A percentile compares a stretch with the other conserved stretches of the same genome.
Evolutionary conservation across 2,888 invertebrate genomes (phyloP).

Genomic region (Nomada flava): DNA sequence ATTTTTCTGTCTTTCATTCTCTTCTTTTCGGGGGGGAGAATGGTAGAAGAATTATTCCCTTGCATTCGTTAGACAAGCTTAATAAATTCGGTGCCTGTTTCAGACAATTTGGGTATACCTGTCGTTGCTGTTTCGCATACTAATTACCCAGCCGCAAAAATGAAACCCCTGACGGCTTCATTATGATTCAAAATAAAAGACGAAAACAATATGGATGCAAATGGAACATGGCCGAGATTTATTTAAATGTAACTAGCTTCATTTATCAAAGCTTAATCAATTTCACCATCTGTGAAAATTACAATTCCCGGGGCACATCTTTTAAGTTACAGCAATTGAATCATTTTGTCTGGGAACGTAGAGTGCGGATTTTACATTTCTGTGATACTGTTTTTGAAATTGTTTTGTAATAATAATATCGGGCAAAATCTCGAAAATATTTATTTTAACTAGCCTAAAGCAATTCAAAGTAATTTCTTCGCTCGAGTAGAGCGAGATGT

Average conservation of each 20-base stretch:
- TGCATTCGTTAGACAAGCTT: neutral
- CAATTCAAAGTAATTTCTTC: too few species aligned
- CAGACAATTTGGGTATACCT: neutral
- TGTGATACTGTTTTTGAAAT: neutral
- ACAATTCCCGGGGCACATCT: neutral
- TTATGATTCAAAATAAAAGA: slow-evolving; percentile 6
- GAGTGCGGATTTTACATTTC: neutral
- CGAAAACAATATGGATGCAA: slow-evolving; percentile 5
- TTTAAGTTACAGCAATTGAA: neutral
- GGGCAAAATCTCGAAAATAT: neutral
- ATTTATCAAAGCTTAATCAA: slow-evolving; percentile 16
- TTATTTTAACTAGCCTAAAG: neutral
- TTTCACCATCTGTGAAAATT: neutral
- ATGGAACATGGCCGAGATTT: neutral
- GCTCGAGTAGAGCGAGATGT: too few species aligned
- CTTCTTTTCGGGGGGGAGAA: too few species aligned
- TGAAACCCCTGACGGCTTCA: slow-evolving; percentile 3
- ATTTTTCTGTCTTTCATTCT: neutral
- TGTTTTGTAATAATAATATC: neutral
- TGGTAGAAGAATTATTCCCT: neutral
- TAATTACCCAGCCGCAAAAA: slow-evolving; percentile 6
- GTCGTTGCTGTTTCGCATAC: slow-evolving; percentile 1
- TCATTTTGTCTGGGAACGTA: neutral
- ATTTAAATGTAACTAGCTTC: slow-evolving; percentile 6
- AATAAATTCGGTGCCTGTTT: neutral